Evolutionary conservation across 1,140 invertebrate genomes (phyloP), one percentile per base, ranked within the genome.

Genomic region (Temnothorax longispinosus): DNA sequence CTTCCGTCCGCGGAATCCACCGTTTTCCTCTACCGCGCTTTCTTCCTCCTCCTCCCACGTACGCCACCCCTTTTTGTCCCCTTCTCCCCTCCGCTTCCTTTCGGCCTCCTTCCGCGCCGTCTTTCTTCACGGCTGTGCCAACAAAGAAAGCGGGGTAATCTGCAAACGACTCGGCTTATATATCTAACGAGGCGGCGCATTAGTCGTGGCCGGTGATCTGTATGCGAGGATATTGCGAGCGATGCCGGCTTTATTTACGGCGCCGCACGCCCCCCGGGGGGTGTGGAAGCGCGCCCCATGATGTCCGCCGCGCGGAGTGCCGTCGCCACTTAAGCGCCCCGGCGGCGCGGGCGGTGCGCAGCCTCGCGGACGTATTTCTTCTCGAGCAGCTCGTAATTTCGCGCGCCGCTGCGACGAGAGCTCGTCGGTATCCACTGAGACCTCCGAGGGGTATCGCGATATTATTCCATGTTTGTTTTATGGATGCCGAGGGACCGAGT

Each of bases 171-270:
- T 85, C 75, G 71, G 85, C 89, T 90, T 78, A 65, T 78, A 65
- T 82, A 78, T 90, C 89, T 90, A 90, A 90, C 89, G 89, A 89
- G 89, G 65, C 85, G 64, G 56, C 85, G 78, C 89, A 85, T 90
- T 90, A 90, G 85, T 90, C 88, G 80, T 78, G 84, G 88, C 35
- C 77, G 50, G 65, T 67, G 89, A 90, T 87, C 76, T 72, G 89
- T 89, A 89, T 60, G 84, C 72, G 84, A 77, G 86, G 88, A 89
- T 89, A 89, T 89, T 89, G 86, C 85, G 88, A 89, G 89, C 60
- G 78, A 87, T 89, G 88, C 65, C 71, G 44, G 71, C 87, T 90
- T 90, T 89, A 89, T 90, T 90, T 90, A 89, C 78, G 88, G 52
- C 21, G 44, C 74, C 65, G 44, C 47, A 50, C 41, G 35, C 65